These are phyloP conservation scores for Gracilinanus agilis DNA, from an alignment of 2,113 vertebrate species.

Conservation along the genomic window DNA sequence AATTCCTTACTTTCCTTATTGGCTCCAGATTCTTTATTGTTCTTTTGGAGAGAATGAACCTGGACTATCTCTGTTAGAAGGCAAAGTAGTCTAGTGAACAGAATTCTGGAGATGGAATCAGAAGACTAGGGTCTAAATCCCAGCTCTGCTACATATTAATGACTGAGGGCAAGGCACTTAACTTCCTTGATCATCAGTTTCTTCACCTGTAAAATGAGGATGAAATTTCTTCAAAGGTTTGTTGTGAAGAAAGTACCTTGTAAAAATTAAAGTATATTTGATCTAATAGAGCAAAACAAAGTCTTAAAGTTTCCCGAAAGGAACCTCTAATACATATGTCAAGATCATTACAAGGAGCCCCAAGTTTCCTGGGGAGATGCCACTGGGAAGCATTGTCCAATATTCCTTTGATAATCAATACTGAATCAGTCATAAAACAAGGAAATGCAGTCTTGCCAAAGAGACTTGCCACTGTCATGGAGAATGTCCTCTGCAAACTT, in stretches of 20 bases:
- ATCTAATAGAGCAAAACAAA: neutral
- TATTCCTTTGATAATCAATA: neutral
- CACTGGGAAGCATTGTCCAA: neutral
- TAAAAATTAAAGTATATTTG: neutral
- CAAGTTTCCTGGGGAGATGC: neutral
- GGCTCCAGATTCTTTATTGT: neutral
- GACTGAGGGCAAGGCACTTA: neutral
- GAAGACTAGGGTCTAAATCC: neutral
- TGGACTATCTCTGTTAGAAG: neutral
- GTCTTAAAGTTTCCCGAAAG: neutral
- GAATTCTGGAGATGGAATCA: neutral
- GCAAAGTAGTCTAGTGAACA: neutral
- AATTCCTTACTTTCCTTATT: neutral
- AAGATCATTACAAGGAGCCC: neutral
- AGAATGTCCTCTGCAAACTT: neutral
- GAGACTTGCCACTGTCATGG: neutral
- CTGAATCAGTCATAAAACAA: neutral
- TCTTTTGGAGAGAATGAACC: neutral
- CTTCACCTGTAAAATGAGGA: neutral
- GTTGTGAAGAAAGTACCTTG: neutral
- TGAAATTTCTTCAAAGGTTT: neutral
- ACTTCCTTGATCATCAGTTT: neutral
- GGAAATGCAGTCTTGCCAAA: neutral
- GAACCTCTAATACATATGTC: neutral
- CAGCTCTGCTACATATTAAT: neutral